Evolutionary conservation across 2,797 vertebrate species (phyloP).

Genomic region (Darevskia nairensis): DNA sequence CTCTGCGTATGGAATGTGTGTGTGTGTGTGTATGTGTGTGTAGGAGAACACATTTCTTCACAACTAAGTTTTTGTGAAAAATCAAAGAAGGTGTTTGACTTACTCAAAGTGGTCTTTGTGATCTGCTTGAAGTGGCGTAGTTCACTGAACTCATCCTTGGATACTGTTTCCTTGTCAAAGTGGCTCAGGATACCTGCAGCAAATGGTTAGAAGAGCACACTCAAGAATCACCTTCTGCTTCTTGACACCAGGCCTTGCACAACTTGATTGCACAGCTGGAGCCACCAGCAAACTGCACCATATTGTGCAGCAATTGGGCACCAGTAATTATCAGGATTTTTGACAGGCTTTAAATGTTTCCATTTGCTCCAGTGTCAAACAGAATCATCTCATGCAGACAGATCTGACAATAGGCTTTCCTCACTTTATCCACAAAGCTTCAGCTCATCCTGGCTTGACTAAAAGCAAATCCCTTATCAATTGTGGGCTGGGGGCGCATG

Average conservation of each 20-base stretch:
- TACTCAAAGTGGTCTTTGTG: conserved; percentile 83
- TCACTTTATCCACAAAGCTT: not conserved
- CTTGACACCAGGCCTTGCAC: conserved; percentile 1
- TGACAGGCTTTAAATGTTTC: not conserved
- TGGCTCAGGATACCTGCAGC: conserved; percentile 78
- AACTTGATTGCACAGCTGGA: conserved; percentile 15
- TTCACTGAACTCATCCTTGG: conserved; percentile 81
- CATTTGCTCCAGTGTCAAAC: not conserved
- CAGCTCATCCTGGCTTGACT: conserved; percentile 2
- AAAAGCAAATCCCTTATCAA: not conserved
- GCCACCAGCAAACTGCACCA: not conserved
- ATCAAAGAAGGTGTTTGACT: conserved; percentile 62
- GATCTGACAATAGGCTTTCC: conserved; percentile 14
- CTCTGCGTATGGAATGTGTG: not conserved
- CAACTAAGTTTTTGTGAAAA: not conserved
- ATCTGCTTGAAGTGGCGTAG: conserved; percentile 82
- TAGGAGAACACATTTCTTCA: too few relatives aligned
- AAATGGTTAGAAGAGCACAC: conserved; percentile 39
- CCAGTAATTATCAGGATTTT: not conserved
- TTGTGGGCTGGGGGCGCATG: not conserved
- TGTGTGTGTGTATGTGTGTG: not conserved
- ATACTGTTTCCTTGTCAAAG: conserved; percentile 80
- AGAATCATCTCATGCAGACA: not conserved
- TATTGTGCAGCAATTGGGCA: not conserved
- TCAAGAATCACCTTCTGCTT: not conserved